Evolutionary conservation across 64 coral and sea anemone species (phyloP).

Genomic region (Stylophora pistillata): DNA sequence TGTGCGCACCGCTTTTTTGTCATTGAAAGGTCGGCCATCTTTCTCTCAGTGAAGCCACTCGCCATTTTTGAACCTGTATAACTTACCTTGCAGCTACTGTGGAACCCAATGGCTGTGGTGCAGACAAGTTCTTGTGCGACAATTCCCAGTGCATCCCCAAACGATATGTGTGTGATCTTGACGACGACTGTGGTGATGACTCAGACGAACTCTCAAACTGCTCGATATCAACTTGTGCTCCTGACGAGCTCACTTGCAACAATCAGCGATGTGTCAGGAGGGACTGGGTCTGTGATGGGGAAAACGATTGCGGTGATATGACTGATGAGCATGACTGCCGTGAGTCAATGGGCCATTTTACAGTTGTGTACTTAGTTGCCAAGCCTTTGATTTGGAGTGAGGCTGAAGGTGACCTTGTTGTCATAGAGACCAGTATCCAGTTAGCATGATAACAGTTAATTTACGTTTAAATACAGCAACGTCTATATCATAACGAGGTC

Average conservation of each 20-base stretch:
- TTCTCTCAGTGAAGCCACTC: not conserved
- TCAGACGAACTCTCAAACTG: slow-evolving; percentile 65
- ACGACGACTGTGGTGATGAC: slow-evolving; percentile 60
- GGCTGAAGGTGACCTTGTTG: too few species aligned
- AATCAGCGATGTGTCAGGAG: slow-evolving; percentile 45
- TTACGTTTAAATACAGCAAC: too few species aligned
- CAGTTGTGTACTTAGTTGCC: too few species aligned
- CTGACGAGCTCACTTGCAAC: slow-evolving; percentile 43
- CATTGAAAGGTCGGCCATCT: not conserved
- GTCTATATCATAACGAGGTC: too few species aligned
- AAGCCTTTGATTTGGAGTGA: too few species aligned
- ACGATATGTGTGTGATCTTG: slow-evolving; percentile 50
- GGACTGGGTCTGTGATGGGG: slow-evolving; percentile 70
- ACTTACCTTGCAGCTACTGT: not conserved
- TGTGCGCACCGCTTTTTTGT: not conserved
- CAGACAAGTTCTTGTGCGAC: slow-evolving; percentile 41
- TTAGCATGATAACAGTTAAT: too few species aligned
- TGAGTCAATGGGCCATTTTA: slow-evolving; percentile 18
- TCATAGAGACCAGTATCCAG: too few species aligned
- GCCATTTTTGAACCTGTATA: not conserved
- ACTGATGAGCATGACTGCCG: slow-evolving; percentile 74
- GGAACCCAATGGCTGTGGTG: slow-evolving; percentile 1
- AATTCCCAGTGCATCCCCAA: slow-evolving; percentile 45
- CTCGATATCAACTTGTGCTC: slow-evolving; percentile 16
- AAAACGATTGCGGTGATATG: slow-evolving; percentile 68